Conservation (phyloP, 2,113 vertebrate species). For the Ameiurus melas region DNA sequence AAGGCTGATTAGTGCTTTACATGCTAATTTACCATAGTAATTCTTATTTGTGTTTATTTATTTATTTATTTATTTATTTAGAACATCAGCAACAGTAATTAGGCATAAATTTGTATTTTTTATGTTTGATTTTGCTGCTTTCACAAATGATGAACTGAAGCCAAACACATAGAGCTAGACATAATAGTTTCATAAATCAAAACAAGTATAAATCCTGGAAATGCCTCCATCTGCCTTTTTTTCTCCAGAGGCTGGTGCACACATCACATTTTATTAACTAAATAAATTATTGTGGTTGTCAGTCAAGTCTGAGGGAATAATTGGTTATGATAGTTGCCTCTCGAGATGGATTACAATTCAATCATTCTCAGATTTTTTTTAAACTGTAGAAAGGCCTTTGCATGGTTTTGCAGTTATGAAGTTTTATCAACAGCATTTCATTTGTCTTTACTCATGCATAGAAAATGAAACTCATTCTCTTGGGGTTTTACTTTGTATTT, state of each 20-base stretch:
- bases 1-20: not conserved
- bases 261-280: conserved; percentile 99
- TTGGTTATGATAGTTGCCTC: conserved; percentile 82
- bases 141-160: not conserved
- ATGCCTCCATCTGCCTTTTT: conserved; percentile 88
- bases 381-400: conserved; percentile 76
- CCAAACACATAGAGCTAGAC: conserved; percentile 32
- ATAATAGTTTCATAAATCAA: conserved; percentile 45
- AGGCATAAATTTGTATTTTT: not conserved
- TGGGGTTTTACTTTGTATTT: not conserved
- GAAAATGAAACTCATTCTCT: not conserved
- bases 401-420: not conserved
- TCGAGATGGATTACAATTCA: conserved; percentile 94
- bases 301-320: conserved; percentile 99
- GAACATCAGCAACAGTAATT: not conserved
- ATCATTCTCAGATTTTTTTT: conserved; percentile 99
- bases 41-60: not conserved
- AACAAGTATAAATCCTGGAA: conserved; percentile 83
- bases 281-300: conserved; percentile 99
- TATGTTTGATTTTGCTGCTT: conserved; percentile 32
- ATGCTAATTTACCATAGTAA: not conserved
- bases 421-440: not conserved
- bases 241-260: conserved; percentile 90
- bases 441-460: not conserved
- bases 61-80: not conserved